phyloP scores from a whole-genome alignment of 1,140 invertebrate genomes.

The Procambarus clarkii region DNA sequence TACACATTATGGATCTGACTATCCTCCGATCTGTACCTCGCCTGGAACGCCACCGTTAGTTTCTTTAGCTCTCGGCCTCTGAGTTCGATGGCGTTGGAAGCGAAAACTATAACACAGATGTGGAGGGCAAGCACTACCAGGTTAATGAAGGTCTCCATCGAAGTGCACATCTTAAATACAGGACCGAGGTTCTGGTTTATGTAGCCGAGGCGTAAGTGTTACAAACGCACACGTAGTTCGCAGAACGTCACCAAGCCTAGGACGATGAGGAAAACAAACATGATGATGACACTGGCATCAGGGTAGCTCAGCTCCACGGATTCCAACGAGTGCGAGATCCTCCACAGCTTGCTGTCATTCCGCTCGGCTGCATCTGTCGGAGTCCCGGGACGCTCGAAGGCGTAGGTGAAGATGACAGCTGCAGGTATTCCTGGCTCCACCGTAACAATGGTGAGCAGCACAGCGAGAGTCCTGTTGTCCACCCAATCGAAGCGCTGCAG shows the following conservation, averaged over 20 bases:
- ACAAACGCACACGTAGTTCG: background rate
- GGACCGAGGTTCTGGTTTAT: background rate
- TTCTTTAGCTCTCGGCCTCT: background rate
- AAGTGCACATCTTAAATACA: background rate
- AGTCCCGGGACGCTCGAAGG: slow-evolving; percentile 2
- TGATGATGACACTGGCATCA: background rate
- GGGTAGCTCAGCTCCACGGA: background rate
- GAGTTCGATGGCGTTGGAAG: too few relatives aligned
- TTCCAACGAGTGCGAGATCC: background rate
- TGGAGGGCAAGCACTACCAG: background rate
- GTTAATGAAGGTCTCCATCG: background rate
- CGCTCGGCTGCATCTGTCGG: background rate
- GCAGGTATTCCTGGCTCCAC: background rate
- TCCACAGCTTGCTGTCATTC: background rate
- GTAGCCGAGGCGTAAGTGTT: background rate
- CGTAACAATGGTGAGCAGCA: slow-evolving; percentile 15
- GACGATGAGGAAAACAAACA: background rate
- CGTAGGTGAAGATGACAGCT: background rate
- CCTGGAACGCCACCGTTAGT: background rate
- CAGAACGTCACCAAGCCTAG: background rate
- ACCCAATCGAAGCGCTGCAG: background rate
- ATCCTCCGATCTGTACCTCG: background rate
- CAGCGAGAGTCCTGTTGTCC: background rate
- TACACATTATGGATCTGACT: background rate
- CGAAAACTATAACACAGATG: background rate